Base-by-base conservation (phyloP, 2,797 vertebrate genomes). In the Brachyalestes nurse region DNA sequence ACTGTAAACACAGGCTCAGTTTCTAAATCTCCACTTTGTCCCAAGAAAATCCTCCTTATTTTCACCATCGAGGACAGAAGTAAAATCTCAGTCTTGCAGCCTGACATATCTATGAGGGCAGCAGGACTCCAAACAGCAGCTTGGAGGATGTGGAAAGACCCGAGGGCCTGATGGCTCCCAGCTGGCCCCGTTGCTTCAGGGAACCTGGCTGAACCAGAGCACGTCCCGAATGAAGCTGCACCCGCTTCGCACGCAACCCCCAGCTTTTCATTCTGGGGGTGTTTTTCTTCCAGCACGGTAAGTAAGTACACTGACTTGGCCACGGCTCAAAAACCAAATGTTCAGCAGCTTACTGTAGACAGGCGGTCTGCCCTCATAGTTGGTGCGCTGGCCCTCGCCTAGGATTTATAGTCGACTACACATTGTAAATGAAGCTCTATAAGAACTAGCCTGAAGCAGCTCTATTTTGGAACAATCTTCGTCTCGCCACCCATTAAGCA, bases 121-220 rank as follows among this genome's bases (percentile, higher is more conserved):
- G 53, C 17, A 78, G 21, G 76, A 75, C 61, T 79, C 76, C 55
- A 83, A 79, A 62, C 58, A 55, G 60, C n/a, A 66, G 65, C 69
- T 62, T 57, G 49, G 75, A 67, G 49, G 45, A 72, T 72, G 65
- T 72, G 57, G 60, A 69, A 72, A 75, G 61, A 64, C 69, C 53
- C 47, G 45, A 28, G 45, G 58, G 81, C 21, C 72, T 87, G 85
- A 85, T 81, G 69, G n/a, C 51, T 77, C 65, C 79, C 83, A 85
- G 83, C 86, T 87, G 86, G 81, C 51, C 38, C 62, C 25, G 72
- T 75, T 58, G 78, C 81, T 75, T 79, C 19, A 45, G 69, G 53
- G 75, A 76, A 74, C 66, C 67, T 9, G 17, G 73, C 42, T 71
- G 45, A 69, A 81, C 75, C 69, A 60, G 75, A 67, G 71, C 78